Percentiles rank a stretch among this genome's conserved stretches.
Evolutionary conservation across 2,113 vertebrate genomes (phyloP).

Genomic region (Ahaetulla prasina): DNA sequence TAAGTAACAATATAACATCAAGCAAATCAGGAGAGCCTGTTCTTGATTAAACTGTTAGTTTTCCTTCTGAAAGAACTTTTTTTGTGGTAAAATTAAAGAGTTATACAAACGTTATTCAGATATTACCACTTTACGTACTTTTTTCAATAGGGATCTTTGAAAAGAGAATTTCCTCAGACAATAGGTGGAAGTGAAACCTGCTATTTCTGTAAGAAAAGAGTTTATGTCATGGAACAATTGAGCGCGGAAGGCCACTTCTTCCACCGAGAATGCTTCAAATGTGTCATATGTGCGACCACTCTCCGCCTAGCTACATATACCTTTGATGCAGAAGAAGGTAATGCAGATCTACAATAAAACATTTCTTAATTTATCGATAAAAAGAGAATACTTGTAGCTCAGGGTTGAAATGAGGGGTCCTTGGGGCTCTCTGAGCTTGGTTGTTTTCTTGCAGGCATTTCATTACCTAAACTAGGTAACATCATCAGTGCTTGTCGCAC

Average conservation of each 20-base stretch:
- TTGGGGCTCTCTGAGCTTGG: background rate
- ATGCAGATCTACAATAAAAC: background rate
- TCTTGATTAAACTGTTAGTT: background rate
- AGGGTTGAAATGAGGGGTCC: background rate
- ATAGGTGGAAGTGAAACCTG: slow-evolving; percentile 87
- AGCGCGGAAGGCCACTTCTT: slow-evolving; percentile 92
- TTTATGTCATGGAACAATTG: slow-evolving; percentile 90
- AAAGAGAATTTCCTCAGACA: slow-evolving; percentile 75
- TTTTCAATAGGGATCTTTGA: slow-evolving; percentile 71
- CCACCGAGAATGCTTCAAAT: slow-evolving; percentile 94
- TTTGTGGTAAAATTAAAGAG: background rate
- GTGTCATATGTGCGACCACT: slow-evolving; percentile 78
- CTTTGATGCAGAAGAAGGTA: slow-evolving; percentile 88
- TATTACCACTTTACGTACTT: background rate
- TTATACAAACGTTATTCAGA: background rate
- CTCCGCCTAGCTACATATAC: slow-evolving; percentile 83
- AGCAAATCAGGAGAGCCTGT: background rate
- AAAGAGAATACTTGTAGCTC: background rate
- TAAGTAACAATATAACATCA: background rate
- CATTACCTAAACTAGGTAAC: background rate
- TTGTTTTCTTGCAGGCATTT: background rate
- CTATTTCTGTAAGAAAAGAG: slow-evolving; percentile 85
- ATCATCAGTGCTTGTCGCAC: background rate
- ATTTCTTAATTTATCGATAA: background rate
- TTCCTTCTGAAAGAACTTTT: background rate